phyloP scores from a whole-genome alignment of 2,888 invertebrate genomes.

The Brachyptera putata region DNA sequence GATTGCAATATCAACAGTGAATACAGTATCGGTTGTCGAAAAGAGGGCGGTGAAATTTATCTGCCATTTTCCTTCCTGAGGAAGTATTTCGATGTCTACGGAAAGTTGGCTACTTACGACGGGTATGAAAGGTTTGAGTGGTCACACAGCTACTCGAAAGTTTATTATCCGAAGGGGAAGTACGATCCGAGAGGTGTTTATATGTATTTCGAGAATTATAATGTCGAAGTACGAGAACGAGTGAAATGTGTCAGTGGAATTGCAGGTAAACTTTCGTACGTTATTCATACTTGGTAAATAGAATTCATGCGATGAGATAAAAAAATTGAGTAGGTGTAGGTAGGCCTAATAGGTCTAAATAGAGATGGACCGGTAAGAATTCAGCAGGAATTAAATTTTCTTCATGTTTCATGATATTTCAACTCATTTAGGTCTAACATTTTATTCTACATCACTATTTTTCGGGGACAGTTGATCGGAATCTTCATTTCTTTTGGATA shows the following conservation, averaged over 20 bases:
- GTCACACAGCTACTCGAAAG: conserved; percentile 89
- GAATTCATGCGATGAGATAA: no score
- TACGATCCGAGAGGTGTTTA: conserved; percentile 90
- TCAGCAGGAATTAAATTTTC: no score
- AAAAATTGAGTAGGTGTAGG: neutral
- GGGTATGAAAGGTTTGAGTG: conserved; percentile 85
- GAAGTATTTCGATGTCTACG: conserved; percentile 92
- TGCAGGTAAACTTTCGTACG: conserved; percentile 56
- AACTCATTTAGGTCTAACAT: no score
- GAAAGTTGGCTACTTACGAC: conserved; percentile 69
- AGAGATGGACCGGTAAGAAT: no score
- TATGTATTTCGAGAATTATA: conserved; percentile 96
- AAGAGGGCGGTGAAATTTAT: conserved; percentile 81
- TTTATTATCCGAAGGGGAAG: conserved; percentile 81
- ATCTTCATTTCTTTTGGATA: no score
- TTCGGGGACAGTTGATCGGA: no score
- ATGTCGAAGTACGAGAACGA: conserved; percentile 91
- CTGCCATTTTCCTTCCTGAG: conserved; percentile 89
- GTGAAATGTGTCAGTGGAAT: conserved; percentile 94
- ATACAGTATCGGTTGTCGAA: conserved; percentile 71
- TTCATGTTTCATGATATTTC: no score
- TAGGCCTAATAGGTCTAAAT: neutral
- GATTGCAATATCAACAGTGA: conserved; percentile 88
- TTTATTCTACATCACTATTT: no score
- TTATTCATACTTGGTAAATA: no score